Percentiles rank a stretch among this genome's conserved stretches.
Conservation (phyloP, 1,140 invertebrate genomes). For the Caenorhabditis latens region DNA sequence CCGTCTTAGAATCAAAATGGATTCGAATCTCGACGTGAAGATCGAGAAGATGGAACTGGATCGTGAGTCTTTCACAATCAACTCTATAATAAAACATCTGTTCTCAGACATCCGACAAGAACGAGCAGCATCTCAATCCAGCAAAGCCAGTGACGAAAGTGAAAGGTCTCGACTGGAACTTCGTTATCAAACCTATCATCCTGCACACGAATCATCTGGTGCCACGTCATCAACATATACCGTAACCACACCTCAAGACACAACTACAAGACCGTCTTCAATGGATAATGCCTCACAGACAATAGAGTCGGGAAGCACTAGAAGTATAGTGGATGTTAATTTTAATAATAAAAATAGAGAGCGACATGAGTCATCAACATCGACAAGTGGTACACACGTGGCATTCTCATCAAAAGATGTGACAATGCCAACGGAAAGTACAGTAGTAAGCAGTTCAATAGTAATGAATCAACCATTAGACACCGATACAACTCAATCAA, state of each 20-base stretch:
- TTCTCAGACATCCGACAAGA: slow-evolving; percentile 60
- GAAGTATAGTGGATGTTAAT: slow-evolving; percentile 44
- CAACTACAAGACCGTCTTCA: slow-evolving; percentile 46
- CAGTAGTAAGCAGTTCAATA: slow-evolving; percentile 2
- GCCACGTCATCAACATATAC: slow-evolving; percentile 25
- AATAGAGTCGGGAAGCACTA: slow-evolving; percentile 54
- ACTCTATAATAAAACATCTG: not conserved
- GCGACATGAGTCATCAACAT: slow-evolving; percentile 41
- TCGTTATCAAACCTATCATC: slow-evolving; percentile 45
- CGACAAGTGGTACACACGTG: slow-evolving; percentile 36
- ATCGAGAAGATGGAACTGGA: slow-evolving; percentile 64
- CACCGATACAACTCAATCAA: slow-evolving; percentile 38
- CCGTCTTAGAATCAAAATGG: slow-evolving; percentile 59
- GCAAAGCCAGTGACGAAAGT: slow-evolving; percentile 57
- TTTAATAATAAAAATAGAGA: slow-evolving; percentile 55
- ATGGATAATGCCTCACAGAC: slow-evolving; percentile 60
- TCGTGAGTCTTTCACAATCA: not conserved
- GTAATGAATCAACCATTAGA: slow-evolving; percentile 39
- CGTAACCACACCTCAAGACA: slow-evolving; percentile 28
- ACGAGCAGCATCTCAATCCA: slow-evolving; percentile 60
- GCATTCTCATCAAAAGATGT: slow-evolving; percentile 32
- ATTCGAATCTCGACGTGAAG: slow-evolving; percentile 63
- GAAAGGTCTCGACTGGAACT: slow-evolving; percentile 31
- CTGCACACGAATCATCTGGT: slow-evolving; percentile 30
- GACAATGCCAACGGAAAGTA: slow-evolving; percentile 15